phyloP scores from a whole-genome alignment of 2,888 invertebrate species.

The Cantharis rufa region DNA sequence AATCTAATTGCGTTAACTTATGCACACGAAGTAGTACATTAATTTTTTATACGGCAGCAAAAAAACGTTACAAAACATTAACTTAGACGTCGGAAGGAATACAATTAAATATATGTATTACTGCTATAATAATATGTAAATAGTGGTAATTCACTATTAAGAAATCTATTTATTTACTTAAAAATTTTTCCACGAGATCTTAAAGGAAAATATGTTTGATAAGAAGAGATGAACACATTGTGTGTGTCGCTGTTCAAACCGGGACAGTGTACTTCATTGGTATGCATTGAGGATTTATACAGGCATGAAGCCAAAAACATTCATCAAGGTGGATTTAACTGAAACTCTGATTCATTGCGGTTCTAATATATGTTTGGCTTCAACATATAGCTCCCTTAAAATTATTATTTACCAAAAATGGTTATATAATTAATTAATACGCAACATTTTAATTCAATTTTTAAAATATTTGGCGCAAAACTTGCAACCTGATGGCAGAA shows the following conservation, averaged over 20 bases:
- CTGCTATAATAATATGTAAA: not conserved
- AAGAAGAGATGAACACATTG: slow-evolving; percentile 42
- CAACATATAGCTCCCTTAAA: slow-evolving; percentile 49
- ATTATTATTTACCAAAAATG: slow-evolving; percentile 54
- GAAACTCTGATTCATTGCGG: slow-evolving; percentile 59
- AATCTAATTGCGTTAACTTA: not conserved
- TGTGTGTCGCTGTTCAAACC: slow-evolving; percentile 47
- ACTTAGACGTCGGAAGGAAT: not conserved
- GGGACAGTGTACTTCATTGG: slow-evolving; percentile 56
- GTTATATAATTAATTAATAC: slow-evolving; percentile 40
- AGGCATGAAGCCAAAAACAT: slow-evolving; percentile 59
- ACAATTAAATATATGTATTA: not conserved
- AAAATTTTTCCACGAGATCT: slow-evolving; percentile 19
- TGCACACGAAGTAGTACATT: not conserved
- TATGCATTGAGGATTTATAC: slow-evolving; percentile 60
- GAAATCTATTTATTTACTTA: slow-evolving; percentile 8
- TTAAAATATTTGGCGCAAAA: not conserved
- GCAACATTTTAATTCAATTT: not conserved
- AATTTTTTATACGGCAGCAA: not conserved
- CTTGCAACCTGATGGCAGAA: not conserved
- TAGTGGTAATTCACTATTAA: slow-evolving; percentile 5
- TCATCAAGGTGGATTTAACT: slow-evolving; percentile 60
- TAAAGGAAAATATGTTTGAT: slow-evolving; percentile 27
- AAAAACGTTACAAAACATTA: not conserved
- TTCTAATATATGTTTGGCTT: slow-evolving; percentile 57